phyloP scores from a whole-genome alignment of 2,888 invertebrate genomes.

The Pristionchus japonicus region DNA sequence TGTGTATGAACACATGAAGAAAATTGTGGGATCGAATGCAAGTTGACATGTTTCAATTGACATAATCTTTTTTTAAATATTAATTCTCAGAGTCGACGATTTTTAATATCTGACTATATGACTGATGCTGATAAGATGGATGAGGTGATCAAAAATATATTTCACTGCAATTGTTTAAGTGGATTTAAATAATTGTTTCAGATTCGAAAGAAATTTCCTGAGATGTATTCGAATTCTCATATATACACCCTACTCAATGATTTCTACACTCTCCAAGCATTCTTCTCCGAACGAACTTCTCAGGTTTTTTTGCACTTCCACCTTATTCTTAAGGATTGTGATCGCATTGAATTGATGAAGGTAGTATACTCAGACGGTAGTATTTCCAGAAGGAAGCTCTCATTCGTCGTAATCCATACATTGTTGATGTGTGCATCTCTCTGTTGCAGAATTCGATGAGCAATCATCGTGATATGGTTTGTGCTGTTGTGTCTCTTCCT shows the following conservation, averaged over 20 bases:
- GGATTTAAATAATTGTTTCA: too few species aligned
- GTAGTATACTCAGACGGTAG: too few species aligned
- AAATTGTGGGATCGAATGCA: not conserved
- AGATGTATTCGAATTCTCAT: not conserved
- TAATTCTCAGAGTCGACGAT: not conserved
- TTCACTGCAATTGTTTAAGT: too few species aligned
- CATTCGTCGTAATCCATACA: not conserved
- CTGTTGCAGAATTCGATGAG: not conserved
- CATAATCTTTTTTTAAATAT: not conserved
- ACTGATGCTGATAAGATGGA: not conserved
- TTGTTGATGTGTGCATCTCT: not conserved
- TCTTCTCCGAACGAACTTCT: not conserved
- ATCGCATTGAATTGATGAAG: too few species aligned
- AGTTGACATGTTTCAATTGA: too few species aligned
- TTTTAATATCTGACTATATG: not conserved
- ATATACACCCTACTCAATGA: not conserved
- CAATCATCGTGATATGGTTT: not conserved
- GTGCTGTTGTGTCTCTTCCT: not conserved
- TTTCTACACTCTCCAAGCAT: not conserved
- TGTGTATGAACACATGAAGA: not conserved
- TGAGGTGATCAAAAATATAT: not conserved
- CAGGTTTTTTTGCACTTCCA: too few species aligned
- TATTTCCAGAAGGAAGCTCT: not conserved
- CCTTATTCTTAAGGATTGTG: too few species aligned
- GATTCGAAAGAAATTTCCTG: not conserved